Evolutionary conservation across 1,140 invertebrate genomes (phyloP).

Genomic region (Aradophagus sp.): DNA sequence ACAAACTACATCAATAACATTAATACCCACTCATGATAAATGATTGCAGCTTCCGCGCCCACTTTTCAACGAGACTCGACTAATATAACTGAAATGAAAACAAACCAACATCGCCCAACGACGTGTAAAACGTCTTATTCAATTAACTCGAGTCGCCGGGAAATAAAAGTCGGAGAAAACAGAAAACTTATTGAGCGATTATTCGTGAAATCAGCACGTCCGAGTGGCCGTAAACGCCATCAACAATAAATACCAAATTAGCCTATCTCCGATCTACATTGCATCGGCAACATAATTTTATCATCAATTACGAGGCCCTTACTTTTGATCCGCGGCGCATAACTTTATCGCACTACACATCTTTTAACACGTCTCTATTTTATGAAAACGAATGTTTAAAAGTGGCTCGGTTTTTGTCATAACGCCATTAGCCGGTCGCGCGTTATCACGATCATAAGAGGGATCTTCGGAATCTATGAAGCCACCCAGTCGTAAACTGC

Average conservation of each 20-base stretch:
- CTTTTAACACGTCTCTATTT: slow-evolving; percentile 49
- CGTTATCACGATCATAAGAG: slow-evolving; percentile 38
- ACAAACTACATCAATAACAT: too few relatives aligned
- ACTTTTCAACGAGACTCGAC: too few relatives aligned
- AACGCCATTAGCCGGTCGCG: slow-evolving; percentile 17
- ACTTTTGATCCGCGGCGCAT: slow-evolving; percentile 8
- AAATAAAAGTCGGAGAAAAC: too few relatives aligned
- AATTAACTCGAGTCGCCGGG: too few relatives aligned
- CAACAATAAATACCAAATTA: slow-evolving; percentile 32
- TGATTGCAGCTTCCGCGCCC: too few relatives aligned
- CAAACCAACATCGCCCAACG: too few relatives aligned
- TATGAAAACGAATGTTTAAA: slow-evolving; percentile 38
- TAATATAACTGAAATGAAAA: too few relatives aligned
- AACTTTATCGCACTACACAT: slow-evolving; percentile 39
- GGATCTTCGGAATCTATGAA: slow-evolving; percentile 52
- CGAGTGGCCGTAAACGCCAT: not conserved
- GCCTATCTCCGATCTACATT: slow-evolving; percentile 24
- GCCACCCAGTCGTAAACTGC: slow-evolving; percentile 35
- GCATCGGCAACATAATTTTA: slow-evolving; percentile 37
- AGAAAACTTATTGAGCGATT: too few relatives aligned
- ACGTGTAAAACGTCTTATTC: too few relatives aligned
- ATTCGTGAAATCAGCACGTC: slow-evolving; percentile 9
- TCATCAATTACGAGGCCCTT: slow-evolving; percentile 32
- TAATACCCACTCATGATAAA: too few relatives aligned
- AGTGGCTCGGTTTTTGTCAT: slow-evolving; percentile 44